Percentiles rank a stretch among this genome's conserved stretches.
Conservation (phyloP, 2,888 invertebrate genomes). For the Drosophila neotestacea region DNA sequence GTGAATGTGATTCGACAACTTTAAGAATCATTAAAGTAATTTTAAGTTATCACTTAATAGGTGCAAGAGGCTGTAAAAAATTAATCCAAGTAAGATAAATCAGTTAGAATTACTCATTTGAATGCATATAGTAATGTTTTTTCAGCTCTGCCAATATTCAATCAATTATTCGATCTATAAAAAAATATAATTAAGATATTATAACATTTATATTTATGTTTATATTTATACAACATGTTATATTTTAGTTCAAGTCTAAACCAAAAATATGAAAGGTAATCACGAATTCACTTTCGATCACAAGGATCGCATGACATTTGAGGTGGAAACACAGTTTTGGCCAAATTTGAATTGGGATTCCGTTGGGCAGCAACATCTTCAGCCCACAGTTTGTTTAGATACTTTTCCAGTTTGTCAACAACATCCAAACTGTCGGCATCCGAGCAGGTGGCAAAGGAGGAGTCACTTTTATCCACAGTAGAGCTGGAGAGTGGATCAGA, state of each 20-base stretch:
- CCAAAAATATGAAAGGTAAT: neutral
- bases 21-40: too few species aligned
- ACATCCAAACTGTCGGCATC: slow-evolving; percentile 42
- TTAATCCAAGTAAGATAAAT: too few species aligned
- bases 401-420: slow-evolving; percentile 60
- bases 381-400: slow-evolving; percentile 67
- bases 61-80: too few species aligned
- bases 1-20: too few species aligned
- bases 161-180: too few species aligned
- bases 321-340: slow-evolving; percentile 17
- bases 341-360: slow-evolving; percentile 34
- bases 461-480: neutral
- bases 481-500: slow-evolving; percentile 34
- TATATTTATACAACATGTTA: too few species aligned
- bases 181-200: neutral
- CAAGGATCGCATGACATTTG: slow-evolving; percentile 34
- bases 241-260: slow-evolving; percentile 1
- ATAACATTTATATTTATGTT: too few species aligned
- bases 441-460: slow-evolving; percentile 42
- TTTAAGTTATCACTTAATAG: too few species aligned
- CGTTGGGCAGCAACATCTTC: slow-evolving; percentile 61
- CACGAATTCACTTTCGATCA: slow-evolving; percentile 19
- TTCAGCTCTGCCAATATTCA: too few species aligned
- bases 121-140: too few species aligned
- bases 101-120: too few species aligned